Evolutionary conservation across 2,113 vertebrate genomes (phyloP).

Genomic region (Anguilla rostrata): DNA sequence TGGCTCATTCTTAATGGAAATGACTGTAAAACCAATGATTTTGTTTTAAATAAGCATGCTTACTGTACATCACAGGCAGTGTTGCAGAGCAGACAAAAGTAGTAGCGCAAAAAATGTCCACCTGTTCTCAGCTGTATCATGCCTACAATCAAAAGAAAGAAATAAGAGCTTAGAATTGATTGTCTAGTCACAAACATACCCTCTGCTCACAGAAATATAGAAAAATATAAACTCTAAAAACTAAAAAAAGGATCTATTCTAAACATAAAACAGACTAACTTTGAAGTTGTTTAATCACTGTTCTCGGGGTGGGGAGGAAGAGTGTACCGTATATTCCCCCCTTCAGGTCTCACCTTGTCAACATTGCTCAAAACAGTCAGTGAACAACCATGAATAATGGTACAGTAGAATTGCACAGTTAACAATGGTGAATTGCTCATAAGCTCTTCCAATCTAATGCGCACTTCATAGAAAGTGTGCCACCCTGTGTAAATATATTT

Average conservation of each 20-base stretch:
- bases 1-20: neutral
- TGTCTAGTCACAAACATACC: neutral
- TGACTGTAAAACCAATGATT: neutral
- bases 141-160: neutral
- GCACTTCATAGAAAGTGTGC: neutral
- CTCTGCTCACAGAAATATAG: neutral
- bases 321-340: conserved; percentile 13
- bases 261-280: conserved; percentile 11
- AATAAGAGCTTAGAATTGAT: neutral
- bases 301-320: conserved; percentile 24
- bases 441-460: neutral
- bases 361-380: conserved; percentile 46
- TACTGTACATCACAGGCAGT: neutral
- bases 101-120: neutral
- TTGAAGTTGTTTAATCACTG: conserved; percentile 37
- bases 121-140: conserved; percentile 1
- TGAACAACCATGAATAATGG: conserved; percentile 46
- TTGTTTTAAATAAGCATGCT: neutral
- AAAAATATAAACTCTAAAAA: neutral
- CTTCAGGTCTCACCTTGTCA: conserved; percentile 50
- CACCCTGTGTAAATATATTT: neutral
- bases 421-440: neutral
- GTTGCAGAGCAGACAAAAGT: neutral
- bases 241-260: conserved; percentile 9
- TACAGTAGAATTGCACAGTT: neutral